Evolutionary conservation across 2,888 invertebrate genomes (phyloP).

Genomic region (Siphlonurus alternatus): DNA sequence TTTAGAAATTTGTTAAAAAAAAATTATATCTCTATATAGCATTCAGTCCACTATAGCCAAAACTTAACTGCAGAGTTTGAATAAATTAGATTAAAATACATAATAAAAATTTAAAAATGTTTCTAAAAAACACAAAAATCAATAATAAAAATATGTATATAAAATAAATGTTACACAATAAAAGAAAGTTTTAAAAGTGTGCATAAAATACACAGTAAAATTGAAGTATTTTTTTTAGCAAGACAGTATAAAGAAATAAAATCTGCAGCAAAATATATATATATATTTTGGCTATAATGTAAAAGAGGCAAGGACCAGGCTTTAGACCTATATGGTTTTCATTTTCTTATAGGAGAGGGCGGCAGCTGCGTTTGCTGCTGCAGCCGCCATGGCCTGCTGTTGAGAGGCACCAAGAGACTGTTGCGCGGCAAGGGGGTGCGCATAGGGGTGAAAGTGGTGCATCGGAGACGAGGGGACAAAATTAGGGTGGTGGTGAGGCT

Average conservation of each 20-base stretch:
- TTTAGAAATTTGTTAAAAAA: too few relatives aligned
- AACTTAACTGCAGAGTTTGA: neutral
- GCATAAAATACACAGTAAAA: too few relatives aligned
- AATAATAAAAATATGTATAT: too few relatives aligned
- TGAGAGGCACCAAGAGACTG: slow-evolving; percentile 11
- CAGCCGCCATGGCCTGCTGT: slow-evolving; percentile 16
- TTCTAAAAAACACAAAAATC: too few relatives aligned
- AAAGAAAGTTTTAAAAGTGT: too few relatives aligned
- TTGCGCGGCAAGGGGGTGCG: neutral
- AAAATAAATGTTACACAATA: too few relatives aligned
- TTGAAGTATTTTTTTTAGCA: neutral
- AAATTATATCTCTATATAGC: neutral
- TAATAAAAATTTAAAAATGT: too few relatives aligned
- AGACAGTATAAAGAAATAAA: too few relatives aligned
- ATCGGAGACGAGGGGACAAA: slow-evolving; percentile 13
- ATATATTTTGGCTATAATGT: too few relatives aligned
- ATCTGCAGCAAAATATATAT: too few relatives aligned
- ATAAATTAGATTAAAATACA: too few relatives aligned
- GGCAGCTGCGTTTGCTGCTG: slow-evolving; percentile 17
- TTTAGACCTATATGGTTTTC: slow-evolving; percentile 55
- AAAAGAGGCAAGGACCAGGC: neutral
- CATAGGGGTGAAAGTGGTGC: slow-evolving; percentile 7
- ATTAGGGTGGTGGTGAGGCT: neutral
- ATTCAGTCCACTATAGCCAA: neutral
- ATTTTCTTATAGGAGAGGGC: slow-evolving; percentile 56